Conservation (phyloP, 2,113 vertebrate genomes). For the Reinhardtius hippoglossoides region DNA sequence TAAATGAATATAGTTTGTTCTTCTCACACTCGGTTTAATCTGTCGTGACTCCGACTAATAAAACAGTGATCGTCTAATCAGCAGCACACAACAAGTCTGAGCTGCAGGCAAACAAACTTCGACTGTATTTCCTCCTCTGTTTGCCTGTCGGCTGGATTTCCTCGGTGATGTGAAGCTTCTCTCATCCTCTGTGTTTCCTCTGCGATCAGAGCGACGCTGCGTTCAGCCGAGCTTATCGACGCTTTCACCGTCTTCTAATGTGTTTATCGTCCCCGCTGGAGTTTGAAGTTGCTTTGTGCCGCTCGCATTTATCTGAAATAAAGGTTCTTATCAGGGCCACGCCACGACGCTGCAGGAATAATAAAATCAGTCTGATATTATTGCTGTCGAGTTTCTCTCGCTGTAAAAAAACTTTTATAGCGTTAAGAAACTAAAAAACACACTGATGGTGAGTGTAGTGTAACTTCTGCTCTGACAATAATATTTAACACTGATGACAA, state of each 20-base stretch:
- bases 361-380: constrained; percentile 21
- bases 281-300: constrained; percentile 51
- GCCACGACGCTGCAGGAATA: constrained; percentile 22
- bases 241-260: constrained; percentile 36
- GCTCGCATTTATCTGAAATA: constrained; percentile 52
- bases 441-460: background rate
- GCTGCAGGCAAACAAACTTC: background rate
- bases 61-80: background rate
- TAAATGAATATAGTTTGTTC: too few relatives aligned
- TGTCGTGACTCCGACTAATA: too few relatives aligned
- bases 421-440: background rate
- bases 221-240: constrained; percentile 45
- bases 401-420: constrained; percentile 16
- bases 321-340: constrained; percentile 53
- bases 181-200: constrained; percentile 14
- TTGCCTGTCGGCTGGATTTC: background rate
- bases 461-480: background rate
- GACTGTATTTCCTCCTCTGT: background rate
- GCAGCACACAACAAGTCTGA: too few relatives aligned
- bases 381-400: constrained; percentile 41
- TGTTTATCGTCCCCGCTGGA: constrained; percentile 28
- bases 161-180: background rate
- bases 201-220: constrained; percentile 29
- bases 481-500: background rate
- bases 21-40: too few relatives aligned